Base-by-base conservation (phyloP, 2,888 invertebrate species). In the Cheilosia vulpina region DNA sequence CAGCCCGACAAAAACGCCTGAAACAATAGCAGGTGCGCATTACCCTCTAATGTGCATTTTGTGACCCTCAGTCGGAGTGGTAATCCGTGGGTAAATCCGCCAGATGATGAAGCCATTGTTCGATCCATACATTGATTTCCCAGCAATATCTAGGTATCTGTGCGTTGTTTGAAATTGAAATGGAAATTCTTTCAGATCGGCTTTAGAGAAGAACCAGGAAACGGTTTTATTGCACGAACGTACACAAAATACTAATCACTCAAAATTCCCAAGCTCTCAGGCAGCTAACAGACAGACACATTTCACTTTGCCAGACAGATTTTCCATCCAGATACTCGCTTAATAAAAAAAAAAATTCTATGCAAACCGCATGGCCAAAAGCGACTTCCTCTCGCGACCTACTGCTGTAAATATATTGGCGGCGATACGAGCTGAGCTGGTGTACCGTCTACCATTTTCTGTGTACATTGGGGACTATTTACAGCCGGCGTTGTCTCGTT, bases 331-430 rank as follows among this genome's bases (percentile, higher is more conserved):
- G 17, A 47, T 31, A 19, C 13, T 62, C 6, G 17, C 6, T 1
- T 19, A n/a, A 4, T 17, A 45, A 53, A 13, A 53, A 17, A 38
- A 57, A 38, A 34, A 50, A 63, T 73, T 81, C 58, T 77, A 82
- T 82, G 68, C 76, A 82, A 77, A 55, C 77, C 82, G 55, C 82
- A 82, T 82, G 65, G 21, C 60, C 45, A 31, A 41, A 72, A 76
- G 50, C 60, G n/a, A 71, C 76, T 81, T 81, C 76, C 76, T 81
- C 57, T n/a, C 69, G 57, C 76, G 76, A 81, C 69, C 80, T 63
- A 75, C 47, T 38, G 27, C 17, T 62, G 17, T 45, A 38, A 11
- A 38, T 38, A 13, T 38, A 13, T 38, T 9, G 31, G 9, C 34
- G 9, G 34, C 11, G 38, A 38, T 38, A 38, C 38, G 38, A 38